Evolutionary conservation across 2,113 vertebrate species (phyloP).

Genomic region (Sapayoa aenigma): DNA sequence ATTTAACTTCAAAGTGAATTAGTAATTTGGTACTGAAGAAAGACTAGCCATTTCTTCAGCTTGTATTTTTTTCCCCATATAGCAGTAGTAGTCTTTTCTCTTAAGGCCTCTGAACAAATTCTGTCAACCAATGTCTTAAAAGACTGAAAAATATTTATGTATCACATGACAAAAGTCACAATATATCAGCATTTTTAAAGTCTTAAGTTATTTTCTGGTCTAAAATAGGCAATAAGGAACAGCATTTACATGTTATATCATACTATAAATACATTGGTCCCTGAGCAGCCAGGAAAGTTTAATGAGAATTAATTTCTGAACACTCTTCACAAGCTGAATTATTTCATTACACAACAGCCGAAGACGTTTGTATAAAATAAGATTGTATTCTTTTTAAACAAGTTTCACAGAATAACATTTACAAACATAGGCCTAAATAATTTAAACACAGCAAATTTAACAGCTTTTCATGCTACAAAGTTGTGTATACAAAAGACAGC

Average conservation of each 20-base stretch:
- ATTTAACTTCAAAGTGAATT: background rate
- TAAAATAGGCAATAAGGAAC: slow-evolving; percentile 21
- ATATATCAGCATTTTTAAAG: background rate
- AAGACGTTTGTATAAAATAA: slow-evolving; percentile 71
- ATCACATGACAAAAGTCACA: slow-evolving; percentile 10
- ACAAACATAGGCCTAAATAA: slow-evolving; percentile 74
- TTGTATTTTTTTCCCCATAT: background rate
- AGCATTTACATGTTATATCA: background rate
- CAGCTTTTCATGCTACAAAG: slow-evolving; percentile 76
- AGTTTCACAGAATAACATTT: slow-evolving; percentile 72
- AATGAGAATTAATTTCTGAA: background rate
- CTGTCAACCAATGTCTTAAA: background rate
- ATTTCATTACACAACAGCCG: slow-evolving; percentile 4
- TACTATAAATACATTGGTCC: slow-evolving; percentile 2
- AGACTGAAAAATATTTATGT: slow-evolving; percentile 56
- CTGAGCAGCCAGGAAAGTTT: slow-evolving; percentile 14
- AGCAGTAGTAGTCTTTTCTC: background rate
- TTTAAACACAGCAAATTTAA: slow-evolving; percentile 71
- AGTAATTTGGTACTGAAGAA: background rate
- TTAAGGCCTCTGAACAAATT: background rate
- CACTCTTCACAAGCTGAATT: background rate
- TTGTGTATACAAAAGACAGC: slow-evolving; percentile 69
- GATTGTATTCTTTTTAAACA: slow-evolving; percentile 74
- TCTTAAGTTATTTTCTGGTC: background rate
- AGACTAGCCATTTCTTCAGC: background rate